phyloP scores from a whole-genome alignment of 1,140 invertebrate genomes.

The Magallana ariakensis region DNA sequence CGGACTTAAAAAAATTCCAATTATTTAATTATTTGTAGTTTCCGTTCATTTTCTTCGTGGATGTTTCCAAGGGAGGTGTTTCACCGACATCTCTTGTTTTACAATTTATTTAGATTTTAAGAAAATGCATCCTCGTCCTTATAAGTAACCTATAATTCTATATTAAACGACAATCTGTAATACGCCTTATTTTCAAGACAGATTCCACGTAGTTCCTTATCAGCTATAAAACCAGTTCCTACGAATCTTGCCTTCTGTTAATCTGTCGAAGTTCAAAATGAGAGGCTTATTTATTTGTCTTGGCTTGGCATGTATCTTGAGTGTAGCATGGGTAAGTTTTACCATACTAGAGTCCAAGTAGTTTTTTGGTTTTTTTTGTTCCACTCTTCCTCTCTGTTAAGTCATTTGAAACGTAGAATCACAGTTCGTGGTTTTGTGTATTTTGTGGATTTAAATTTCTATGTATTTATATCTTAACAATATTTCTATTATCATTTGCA shows the following conservation, averaged over 20 bases:
- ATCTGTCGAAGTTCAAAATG: not conserved
- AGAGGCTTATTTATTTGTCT: not conserved
- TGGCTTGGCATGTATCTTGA: not conserved
- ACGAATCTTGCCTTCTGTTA: not conserved
- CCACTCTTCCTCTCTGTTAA: not conserved
- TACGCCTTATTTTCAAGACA: too few species aligned
- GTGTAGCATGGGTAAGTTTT: slow-evolving; percentile 7
- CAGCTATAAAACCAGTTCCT: not conserved
- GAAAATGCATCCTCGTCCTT: too few species aligned
- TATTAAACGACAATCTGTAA: too few species aligned
- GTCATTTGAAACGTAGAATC: too few species aligned
- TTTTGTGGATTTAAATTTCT: not conserved
- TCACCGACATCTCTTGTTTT: too few species aligned
- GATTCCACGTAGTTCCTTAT: slow-evolving; percentile 14
- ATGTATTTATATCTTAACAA: not conserved
- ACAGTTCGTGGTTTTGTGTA: not conserved
- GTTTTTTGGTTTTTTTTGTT: not conserved
- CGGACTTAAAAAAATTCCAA: too few species aligned
- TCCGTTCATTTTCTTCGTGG: too few species aligned
- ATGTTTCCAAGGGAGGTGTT: too few species aligned
- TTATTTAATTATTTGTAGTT: too few species aligned
- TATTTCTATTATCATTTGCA: not conserved
- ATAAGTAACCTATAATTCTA: too few species aligned
- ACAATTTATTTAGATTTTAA: too few species aligned
- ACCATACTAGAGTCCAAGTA: not conserved